Conservation (phyloP, 2,888 invertebrate genomes). For the Euplagia quadripunctaria region DNA sequence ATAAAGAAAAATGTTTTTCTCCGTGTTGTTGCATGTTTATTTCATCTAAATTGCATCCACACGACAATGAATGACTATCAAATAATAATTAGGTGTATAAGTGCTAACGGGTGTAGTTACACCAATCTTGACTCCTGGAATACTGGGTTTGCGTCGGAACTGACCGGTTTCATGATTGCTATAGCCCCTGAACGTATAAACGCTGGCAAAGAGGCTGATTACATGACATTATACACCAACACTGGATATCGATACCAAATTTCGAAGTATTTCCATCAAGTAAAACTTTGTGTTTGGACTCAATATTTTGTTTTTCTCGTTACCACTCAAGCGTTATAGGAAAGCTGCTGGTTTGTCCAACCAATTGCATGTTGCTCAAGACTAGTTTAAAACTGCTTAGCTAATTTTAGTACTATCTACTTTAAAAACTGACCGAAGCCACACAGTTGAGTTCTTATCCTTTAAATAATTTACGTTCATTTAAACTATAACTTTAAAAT, state of each 20-base stretch:
- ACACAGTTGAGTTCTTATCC: too few species aligned
- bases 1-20: neutral
- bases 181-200: slow-evolving; percentile 36
- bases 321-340: neutral
- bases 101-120: slow-evolving; percentile 43
- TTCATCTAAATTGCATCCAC: neutral
- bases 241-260: neutral
- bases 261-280: neutral
- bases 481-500: too few species aligned
- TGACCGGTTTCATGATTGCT: slow-evolving; percentile 41
- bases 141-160: slow-evolving; percentile 32
- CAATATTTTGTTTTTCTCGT: neutral
- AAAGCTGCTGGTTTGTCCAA: neutral
- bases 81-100: slow-evolving; percentile 45
- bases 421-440: too few species aligned
- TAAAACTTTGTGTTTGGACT: neutral
- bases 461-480: too few species aligned
- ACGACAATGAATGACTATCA: slow-evolving; percentile 8
- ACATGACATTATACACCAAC: slow-evolving; percentile 11
- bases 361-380: neutral
- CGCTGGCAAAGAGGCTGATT: slow-evolving; percentile 27
- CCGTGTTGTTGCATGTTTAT: neutral
- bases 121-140: slow-evolving; percentile 43
- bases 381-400: neutral
- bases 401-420: too few species aligned